These are phyloP conservation scores for Vesta saturnalis DNA, from an alignment of 2,888 invertebrate genomes.

Conservation along the genomic window DNA sequence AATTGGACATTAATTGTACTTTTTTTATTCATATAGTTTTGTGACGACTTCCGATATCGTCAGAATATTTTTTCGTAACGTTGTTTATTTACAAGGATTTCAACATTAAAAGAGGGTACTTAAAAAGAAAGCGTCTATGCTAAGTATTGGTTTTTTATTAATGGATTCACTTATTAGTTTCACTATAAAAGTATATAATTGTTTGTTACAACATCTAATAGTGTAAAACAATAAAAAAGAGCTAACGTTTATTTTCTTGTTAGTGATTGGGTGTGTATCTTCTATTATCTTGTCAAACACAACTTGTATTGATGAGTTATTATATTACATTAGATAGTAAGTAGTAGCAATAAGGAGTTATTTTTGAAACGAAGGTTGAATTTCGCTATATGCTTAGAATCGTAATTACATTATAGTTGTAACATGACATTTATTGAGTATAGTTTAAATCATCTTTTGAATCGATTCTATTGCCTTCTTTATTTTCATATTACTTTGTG, in stretches of 20 bases:
- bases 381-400: background rate
- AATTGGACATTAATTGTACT: too few species aligned
- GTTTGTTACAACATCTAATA: background rate
- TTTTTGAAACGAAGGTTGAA: constrained; percentile 8
- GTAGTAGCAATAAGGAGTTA: background rate
- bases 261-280: background rate
- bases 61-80: too few species aligned
- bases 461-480: background rate
- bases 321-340: background rate
- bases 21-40: background rate
- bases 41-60: background rate
- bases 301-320: constrained; percentile 4
- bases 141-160: background rate
- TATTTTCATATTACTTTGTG: background rate
- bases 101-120: background rate
- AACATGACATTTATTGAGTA: background rate
- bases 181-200: background rate
- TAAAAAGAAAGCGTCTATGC: background rate
- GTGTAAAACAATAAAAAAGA: background rate
- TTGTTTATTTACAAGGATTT: background rate
- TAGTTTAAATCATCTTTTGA: background rate
- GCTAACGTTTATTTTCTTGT: background rate
- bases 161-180: background rate
- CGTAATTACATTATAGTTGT: background rate
- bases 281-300: constrained; percentile 9